Conservation (phyloP, 1,140 invertebrate genomes). For the Drosophila sproati region DNA sequence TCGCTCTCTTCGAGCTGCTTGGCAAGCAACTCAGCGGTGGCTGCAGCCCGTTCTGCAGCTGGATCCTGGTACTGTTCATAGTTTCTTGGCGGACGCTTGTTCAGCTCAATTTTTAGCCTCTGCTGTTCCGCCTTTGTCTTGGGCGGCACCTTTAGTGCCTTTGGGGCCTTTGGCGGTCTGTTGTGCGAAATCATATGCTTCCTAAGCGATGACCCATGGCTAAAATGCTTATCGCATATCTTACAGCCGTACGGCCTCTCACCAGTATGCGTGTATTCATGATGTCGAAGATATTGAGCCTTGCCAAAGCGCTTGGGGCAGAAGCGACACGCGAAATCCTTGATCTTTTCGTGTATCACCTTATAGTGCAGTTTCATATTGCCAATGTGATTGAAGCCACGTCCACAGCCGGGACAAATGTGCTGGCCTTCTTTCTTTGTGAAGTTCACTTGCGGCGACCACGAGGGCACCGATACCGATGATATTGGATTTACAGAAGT, state of each 20-base stretch:
- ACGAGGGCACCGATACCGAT: conserved; percentile 72
- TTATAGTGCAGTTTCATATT: conserved; percentile 80
- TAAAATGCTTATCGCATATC: conserved; percentile 73
- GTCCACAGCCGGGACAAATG: conserved; percentile 76
- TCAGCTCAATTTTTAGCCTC: conserved; percentile 10
- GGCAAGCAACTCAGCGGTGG: conserved; percentile 63
- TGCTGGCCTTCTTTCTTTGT: conserved; percentile 80
- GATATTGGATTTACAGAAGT: conserved; percentile 78
- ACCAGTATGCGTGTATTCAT: conserved; percentile 85
- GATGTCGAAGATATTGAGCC: conserved; percentile 77
- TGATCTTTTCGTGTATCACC: conserved; percentile 77
- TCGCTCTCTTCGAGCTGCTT: conserved; percentile 70
- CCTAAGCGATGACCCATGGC: conserved; percentile 70
- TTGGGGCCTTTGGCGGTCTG: conserved; percentile 48
- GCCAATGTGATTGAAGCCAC: conserved; percentile 76
- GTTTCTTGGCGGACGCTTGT: conserved; percentile 46
- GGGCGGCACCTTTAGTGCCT: conserved; percentile 23
- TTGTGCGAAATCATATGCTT: conserved; percentile 76
- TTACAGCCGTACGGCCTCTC: conserved; percentile 75
- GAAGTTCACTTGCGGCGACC: conserved; percentile 78
- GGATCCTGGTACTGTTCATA: conserved; percentile 68
- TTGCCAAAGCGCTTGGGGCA: conserved; percentile 78
- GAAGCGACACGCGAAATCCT: conserved; percentile 78
- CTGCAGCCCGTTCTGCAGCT: conserved; percentile 65
- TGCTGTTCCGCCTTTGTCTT: conserved; percentile 4